phyloP scores from a whole-genome alignment of 2,113 vertebrate genomes.

The Albula goreensis region DNA sequence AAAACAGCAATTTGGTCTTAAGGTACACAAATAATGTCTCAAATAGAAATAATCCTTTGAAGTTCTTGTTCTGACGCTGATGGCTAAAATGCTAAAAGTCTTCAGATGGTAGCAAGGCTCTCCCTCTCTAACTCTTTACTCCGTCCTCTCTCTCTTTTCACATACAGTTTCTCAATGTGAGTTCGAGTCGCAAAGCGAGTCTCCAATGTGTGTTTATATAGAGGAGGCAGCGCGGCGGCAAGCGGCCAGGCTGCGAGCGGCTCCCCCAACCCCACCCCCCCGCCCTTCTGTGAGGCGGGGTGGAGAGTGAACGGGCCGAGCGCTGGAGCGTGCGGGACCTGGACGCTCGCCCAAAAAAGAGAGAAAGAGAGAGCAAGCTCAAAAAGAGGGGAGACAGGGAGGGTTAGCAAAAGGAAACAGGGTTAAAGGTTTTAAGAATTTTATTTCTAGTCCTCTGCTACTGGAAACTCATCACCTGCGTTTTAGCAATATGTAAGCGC shows the following conservation, averaged over 20 bases:
- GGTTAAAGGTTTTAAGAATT: slow-evolving; percentile 36
- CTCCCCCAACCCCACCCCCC: slow-evolving; percentile 35
- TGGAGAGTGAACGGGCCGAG: slow-evolving; percentile 53
- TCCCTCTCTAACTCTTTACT: slow-evolving; percentile 34
- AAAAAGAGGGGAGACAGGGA: slow-evolving; percentile 26
- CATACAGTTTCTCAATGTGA: slow-evolving; percentile 71
- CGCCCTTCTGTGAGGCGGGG: slow-evolving; percentile 63
- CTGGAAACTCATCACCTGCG: slow-evolving; percentile 46
- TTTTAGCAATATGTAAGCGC: slow-evolving; percentile 27
- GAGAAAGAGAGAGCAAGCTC: slow-evolving; percentile 41
- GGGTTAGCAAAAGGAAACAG: slow-evolving; percentile 31
- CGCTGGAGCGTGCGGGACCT: slow-evolving; percentile 71
- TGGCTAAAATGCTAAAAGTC: slow-evolving; percentile 44
- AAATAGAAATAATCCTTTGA: slow-evolving; percentile 48
- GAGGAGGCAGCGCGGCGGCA: slow-evolving; percentile 76
- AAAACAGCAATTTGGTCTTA: slow-evolving; percentile 29
- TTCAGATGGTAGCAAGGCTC: slow-evolving; percentile 40
- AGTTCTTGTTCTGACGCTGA: slow-evolving; percentile 47
- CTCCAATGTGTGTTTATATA: slow-evolving; percentile 91
- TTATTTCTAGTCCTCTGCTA: slow-evolving; percentile 33
- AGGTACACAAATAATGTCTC: slow-evolving; percentile 36
- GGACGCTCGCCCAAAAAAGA: slow-evolving; percentile 52
- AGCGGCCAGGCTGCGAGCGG: slow-evolving; percentile 63
- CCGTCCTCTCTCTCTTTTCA: slow-evolving; percentile 31
- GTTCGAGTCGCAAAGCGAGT: slow-evolving; percentile 71